Evolutionary conservation across 2,113 vertebrate genomes (phyloP), one percentile per base, ranked within the genome.

Genomic region (Tapirus terrestris): DNA sequence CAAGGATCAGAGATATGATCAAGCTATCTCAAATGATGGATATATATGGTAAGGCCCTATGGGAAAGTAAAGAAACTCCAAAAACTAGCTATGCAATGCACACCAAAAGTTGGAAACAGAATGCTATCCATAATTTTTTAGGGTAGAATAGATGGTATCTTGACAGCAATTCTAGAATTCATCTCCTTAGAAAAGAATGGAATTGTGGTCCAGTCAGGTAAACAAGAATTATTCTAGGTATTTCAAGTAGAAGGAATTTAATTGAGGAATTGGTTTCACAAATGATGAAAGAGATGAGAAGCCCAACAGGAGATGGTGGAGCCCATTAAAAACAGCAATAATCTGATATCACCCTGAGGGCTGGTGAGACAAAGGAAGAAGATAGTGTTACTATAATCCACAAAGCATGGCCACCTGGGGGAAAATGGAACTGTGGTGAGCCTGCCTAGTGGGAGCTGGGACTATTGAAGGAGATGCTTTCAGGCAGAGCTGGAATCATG

Each of bases 221-320:
- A 96, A 31, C 16, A 82, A 10, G 43, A 91, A 89, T 63, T 31
- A 70, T 12, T 79, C 25, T 73, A 92, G 13, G 21, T 58, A 56
- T 75, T 91, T 97, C 53, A 89, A 25, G 27, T 53, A 90, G 45
- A 76, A 90, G 27, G 29, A 89, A 73, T 86, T 92, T 91, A 86
- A 81, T 18, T 18, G 17, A 89, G 13, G 48, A 68, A 43, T 7
- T 87, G 14, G 23, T 60, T 94, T 91, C 25, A n/a, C 45, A 81
- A 53, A 33, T 58, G 33, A 60, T 51, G 20, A 91, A 90, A 77
- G 79, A 73, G 21, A 21, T 86, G 3, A 83, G 45, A 93, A 88
- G 10, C 29, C 29, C 65, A 72, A 31, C 3, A 53, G 18, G 25
- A 14, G 39, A 67, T 73, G 4, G 27, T 17, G 18, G 36, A 33